Percentiles rank a stretch among this genome's conserved stretches.
phyloP scores from a whole-genome alignment of 2,888 invertebrate species.

The Aricia artaxerxes region DNA sequence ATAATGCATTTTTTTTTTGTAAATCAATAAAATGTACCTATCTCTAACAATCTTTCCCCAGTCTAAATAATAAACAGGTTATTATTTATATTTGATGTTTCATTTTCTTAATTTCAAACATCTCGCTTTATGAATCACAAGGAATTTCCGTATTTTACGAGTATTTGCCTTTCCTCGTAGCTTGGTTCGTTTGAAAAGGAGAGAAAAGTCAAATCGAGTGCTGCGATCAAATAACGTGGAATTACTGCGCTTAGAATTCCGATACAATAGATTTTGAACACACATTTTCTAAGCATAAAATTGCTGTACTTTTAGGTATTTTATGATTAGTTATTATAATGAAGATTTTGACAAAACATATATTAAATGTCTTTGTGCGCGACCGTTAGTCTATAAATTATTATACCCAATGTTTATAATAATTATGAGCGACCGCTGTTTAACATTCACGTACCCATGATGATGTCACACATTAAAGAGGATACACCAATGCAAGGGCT shows the following conservation, averaged over 20 bases:
- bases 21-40: not conserved
- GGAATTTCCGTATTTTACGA: not conserved
- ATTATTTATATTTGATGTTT: no score
- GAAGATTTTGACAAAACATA: no score
- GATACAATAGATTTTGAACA: not conserved
- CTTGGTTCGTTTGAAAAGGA: not conserved
- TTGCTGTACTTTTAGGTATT: no score
- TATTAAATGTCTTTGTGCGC: no score
- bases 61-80: not conserved
- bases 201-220: slow-evolving; percentile 6
- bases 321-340: no score
- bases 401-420: no score
- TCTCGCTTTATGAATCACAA: not conserved
- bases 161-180: not conserved
- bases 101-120: no score
- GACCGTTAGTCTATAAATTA: no score
- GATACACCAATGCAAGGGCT: no score
- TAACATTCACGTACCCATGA: no score
- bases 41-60: not conserved
- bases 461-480: no score
- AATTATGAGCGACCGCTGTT: no score
- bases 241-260: not conserved
- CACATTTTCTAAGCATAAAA: not conserved
- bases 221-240: not conserved
- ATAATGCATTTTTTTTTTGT: not conserved